Conservation (phyloP, 2,888 invertebrate species). For the Tetheella fluctuosa region DNA sequence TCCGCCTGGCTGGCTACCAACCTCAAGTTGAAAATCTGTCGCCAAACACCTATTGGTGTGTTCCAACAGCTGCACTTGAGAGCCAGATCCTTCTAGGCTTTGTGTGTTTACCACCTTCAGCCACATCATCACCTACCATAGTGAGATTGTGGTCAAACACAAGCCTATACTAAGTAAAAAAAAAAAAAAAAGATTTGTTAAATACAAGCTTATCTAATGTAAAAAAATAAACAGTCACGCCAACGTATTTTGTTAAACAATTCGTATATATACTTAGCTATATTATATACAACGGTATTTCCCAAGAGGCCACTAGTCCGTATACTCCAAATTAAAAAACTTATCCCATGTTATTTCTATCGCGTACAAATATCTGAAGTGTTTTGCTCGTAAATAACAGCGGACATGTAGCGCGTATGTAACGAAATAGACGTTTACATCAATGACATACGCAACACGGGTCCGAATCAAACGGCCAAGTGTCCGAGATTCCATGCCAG, state of each 20-base stretch:
- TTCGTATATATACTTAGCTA: background rate
- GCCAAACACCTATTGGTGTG: no score
- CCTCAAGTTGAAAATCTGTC: no score
- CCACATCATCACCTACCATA: no score
- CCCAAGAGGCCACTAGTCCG: background rate
- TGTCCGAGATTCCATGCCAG: slow-evolving; percentile 9
- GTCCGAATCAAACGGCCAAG: slow-evolving; percentile 16
- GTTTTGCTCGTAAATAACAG: slow-evolving; percentile 14
- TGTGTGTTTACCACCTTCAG: no score
- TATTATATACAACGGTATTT: background rate
- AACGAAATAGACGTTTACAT: slow-evolving; percentile 48
- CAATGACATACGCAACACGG: slow-evolving; percentile 49
- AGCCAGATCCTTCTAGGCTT: no score
- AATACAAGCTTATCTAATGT: background rate
- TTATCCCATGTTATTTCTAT: slow-evolving; percentile 10
- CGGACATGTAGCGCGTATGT: slow-evolving; percentile 23
- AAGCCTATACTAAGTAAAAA: no score
- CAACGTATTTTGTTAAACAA: background rate
- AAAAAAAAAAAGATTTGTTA: no score
- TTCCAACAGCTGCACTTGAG: no score
- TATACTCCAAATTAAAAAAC: slow-evolving; percentile 6
- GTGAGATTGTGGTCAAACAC: no score
- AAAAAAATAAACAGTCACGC: background rate
- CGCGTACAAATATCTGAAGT: slow-evolving; percentile 12
- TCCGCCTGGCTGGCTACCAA: no score